Base-by-base conservation (phyloP, 2,888 invertebrate genomes). In the Pycnomerus fuliginosus region DNA sequence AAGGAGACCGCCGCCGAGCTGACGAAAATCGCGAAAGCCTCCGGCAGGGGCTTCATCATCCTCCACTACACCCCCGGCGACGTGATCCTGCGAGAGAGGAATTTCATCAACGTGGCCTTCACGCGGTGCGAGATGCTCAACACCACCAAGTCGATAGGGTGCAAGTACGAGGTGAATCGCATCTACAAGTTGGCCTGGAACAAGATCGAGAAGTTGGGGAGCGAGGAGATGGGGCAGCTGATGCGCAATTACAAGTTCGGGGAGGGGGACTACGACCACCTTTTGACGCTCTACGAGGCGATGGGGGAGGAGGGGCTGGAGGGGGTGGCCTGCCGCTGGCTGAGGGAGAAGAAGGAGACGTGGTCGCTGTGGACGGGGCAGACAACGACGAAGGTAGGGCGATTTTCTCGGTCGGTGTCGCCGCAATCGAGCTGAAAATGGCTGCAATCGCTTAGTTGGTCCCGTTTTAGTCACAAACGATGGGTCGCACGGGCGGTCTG, bases 31-130 rank as follows among this genome's bases (percentile, higher is more conserved):
- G 72, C 73, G 43, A 36, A 47, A 16, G 33, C 53, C 4, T 36
- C 52, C 16, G 49, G 53, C 36, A 52, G 52, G 2, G 68, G 61
- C 44, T 60, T 80, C 12, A 66, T 86, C 12, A 76, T 87, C 39
- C 73, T 87, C 47, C 79, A 80, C 59, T 85, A 84, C 81, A 77
- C 78, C 5, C 87, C 87, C 0, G 84, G 82, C 24, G 76, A 78
- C 31, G 73, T 82, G 16, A 75, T 82, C 15, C 67, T 76, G 36
- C 72, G 72, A n/a, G 72, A 73, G 22, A 64, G 67, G 3, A 64
- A 76, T 13, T 81, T 74, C 52, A 54, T 68, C 1, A 73, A 74
- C 14, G 76, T 90, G 1, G 72, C 76, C 8, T 82, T 88, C 67
- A 85, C 85, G 1, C 72, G 76, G 16, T 87, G 87, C 62, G 77